phyloP scores from a whole-genome alignment of 2,797 vertebrate species.

The Sebastes hopkinsi region DNA sequence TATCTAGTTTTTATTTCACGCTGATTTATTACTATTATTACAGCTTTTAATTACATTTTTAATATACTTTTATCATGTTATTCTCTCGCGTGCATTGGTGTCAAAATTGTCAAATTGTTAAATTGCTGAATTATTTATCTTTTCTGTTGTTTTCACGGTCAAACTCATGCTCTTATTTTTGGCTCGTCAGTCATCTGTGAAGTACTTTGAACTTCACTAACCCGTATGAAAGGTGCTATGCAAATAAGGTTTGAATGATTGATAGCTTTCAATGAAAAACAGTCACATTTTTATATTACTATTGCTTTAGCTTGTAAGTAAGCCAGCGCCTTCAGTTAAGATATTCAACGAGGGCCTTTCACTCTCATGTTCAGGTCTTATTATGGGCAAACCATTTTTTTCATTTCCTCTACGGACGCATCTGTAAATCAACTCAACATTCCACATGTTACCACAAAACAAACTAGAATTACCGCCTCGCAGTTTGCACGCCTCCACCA shows the following conservation, averaged over 20 bases:
- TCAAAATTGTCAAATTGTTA: background rate
- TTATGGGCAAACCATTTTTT: background rate
- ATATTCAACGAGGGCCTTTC: background rate
- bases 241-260: background rate
- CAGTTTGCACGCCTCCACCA: too few relatives aligned
- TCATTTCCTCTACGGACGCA: background rate
- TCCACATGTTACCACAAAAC: background rate
- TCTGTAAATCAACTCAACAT: background rate
- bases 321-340: background rate
- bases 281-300: background rate
- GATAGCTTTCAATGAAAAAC: background rate
- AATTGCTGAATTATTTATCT: background rate
- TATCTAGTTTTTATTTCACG: background rate
- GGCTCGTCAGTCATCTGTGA: too few relatives aligned
- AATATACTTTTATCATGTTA: background rate
- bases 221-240: background rate
- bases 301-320: background rate
- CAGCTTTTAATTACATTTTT: background rate
- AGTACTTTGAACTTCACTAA: too few relatives aligned
- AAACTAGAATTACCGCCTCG: background rate
- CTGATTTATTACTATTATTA: background rate
- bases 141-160: background rate
- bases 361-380: background rate
- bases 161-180: too few relatives aligned
- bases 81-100: background rate